Conservation (phyloP, 2,797 vertebrate genomes). For the Rachycentron canadum region DNA sequence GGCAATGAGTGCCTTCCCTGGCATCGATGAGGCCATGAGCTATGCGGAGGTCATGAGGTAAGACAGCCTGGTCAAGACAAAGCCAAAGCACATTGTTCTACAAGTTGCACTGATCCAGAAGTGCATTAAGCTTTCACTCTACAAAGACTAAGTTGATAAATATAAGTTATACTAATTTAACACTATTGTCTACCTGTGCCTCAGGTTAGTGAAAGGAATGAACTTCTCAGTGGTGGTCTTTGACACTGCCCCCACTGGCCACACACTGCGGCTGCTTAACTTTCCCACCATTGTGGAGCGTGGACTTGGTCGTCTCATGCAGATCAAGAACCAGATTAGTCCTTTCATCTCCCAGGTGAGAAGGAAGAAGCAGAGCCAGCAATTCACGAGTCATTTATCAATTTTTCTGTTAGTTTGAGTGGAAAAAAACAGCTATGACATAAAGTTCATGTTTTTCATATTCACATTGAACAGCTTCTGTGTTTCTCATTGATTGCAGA, state of each 20-base stretch:
- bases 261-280: constrained; percentile 95
- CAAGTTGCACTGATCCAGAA: neutral
- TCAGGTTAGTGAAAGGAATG: constrained; percentile 97
- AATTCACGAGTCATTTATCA: neutral
- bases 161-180: neutral
- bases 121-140: neutral
- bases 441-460: no score
- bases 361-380: neutral
- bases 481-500: constrained; percentile 78
- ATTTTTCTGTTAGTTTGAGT: neutral
- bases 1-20: constrained; percentile 96
- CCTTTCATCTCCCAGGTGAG: constrained; percentile 96
- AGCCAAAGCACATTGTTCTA: neutral
- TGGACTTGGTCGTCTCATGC: constrained; percentile 95
- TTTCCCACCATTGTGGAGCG: constrained; percentile 97
- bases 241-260: constrained; percentile 95
- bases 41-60: constrained; percentile 97
- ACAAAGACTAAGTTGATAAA: neutral
- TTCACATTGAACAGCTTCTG: neutral
- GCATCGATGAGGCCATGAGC: constrained; percentile 97
- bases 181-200: constrained; percentile 9
- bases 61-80: constrained; percentile 5
- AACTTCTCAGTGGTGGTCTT: constrained; percentile 98
- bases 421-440: no score
- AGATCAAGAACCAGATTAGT: constrained; percentile 99